Base-by-base conservation (phyloP, 1,140 invertebrate genomes). In the Latrodectus geometricus region DNA sequence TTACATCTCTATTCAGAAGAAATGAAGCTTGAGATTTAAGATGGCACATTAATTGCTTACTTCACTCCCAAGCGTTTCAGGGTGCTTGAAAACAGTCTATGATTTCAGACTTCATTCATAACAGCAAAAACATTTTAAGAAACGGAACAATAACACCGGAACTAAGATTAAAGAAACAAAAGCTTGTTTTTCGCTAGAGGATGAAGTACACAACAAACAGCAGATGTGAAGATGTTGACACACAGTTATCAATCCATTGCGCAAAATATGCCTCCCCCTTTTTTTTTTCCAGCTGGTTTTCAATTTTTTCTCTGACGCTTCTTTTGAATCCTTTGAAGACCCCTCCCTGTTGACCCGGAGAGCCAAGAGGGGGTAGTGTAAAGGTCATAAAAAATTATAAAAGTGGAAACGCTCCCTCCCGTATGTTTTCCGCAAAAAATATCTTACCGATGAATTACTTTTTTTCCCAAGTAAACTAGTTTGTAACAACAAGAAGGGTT, bases 151-250 rank as follows among this genome's bases (percentile, higher is more conserved):
- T 69, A 86, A 86, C 66, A 86, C 83, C 83, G 83, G 83, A 86
- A 86, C 83, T 86, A 78, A 86, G 83, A 78, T 77, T 12, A 76
- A 78, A 78, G 17, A 61, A 61, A 11, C 11, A 61, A 61, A 78
- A 78, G 65, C 50, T 72, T 78, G 74, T 86, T 77, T 86, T 86
- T 20, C 48, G 15, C 35, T 48, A 21, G 52, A 86, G 21, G 49
- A 35, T 65, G 35, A 54, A n/a, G n/a, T 69, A n/a, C 65, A 56
- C 65, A 86, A 86, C 65, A 77, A 86, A 86, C 83, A 86, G 74
- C 83, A 86, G 83, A 86, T 86, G 83, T 68, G 75, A 86, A 86
- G 74, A 86, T 86, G 83, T 86, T 86, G 83, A 86, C 83, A 86
- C 54, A 86, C 61, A 86, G 75, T 86, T 86, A 86, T 86, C 83